A percentile compares a stretch with the other conserved stretches of the same genome.
These are phyloP conservation scores for Leucophenga maculata DNA, from an alignment of 2,888 invertebrate species.

Conservation along the genomic window DNA sequence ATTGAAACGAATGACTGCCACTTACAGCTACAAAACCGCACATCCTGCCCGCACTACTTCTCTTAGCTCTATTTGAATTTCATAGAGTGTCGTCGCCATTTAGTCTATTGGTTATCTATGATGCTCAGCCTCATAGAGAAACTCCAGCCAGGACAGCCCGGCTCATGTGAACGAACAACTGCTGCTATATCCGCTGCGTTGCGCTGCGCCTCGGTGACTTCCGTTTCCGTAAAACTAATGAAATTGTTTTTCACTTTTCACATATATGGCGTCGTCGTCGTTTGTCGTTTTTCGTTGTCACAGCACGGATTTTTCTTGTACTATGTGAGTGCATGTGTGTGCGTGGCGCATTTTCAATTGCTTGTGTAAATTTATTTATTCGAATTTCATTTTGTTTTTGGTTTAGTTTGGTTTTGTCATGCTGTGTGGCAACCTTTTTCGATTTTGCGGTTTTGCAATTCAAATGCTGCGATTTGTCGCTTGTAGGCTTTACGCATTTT, in stretches of 20 bases:
- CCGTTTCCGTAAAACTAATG: slow-evolving; percentile 40
- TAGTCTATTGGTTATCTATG: no score
- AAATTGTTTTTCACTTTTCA: slow-evolving; percentile 55
- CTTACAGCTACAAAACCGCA: background rate
- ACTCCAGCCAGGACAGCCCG: no score
- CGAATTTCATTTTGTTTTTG: slow-evolving; percentile 57
- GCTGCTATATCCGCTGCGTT: background rate
- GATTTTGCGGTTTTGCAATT: slow-evolving; percentile 23
- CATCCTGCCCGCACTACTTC: background rate
- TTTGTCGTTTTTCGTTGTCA: background rate
- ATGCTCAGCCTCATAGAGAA: no score
- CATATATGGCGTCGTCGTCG: slow-evolving; percentile 29
- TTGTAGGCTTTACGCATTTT: background rate
- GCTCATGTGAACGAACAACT: slow-evolving; percentile 3
- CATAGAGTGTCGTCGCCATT: background rate
- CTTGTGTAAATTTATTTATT: slow-evolving; percentile 55
- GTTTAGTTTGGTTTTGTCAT: slow-evolving; percentile 31
- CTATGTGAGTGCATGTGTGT: slow-evolving; percentile 24
- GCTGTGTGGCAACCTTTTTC: slow-evolving; percentile 10
- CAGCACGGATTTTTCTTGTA: background rate
- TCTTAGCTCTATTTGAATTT: background rate
- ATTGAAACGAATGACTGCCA: no score
- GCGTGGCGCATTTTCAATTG: slow-evolving; percentile 21
- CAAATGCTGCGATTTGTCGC: slow-evolving; percentile 15
- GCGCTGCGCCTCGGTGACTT: background rate